Conservation (phyloP, 2,888 invertebrate genomes). For the Ligdia adustata region DNA sequence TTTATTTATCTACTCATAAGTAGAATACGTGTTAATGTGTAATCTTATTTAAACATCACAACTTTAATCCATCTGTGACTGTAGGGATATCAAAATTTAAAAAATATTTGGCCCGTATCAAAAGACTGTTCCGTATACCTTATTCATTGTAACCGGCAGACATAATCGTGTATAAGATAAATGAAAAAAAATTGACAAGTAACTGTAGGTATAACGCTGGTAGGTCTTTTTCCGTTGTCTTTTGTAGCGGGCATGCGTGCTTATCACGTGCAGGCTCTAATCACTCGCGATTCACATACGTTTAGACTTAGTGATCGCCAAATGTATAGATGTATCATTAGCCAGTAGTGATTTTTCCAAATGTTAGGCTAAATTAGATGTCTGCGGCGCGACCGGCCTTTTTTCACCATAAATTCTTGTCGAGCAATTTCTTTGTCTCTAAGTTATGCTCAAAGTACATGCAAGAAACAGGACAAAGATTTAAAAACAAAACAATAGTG, state of each 20-base stretch:
- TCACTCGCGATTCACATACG: constrained; percentile 62
- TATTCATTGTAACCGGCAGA: constrained; percentile 74
- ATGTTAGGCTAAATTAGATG: constrained; percentile 78
- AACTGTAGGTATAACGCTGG: constrained; percentile 66
- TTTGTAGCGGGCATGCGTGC: constrained; percentile 21
- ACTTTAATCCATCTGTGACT: constrained; percentile 73
- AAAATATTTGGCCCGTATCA: constrained; percentile 86
- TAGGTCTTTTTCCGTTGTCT: constrained; percentile 60
- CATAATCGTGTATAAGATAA: constrained; percentile 66
- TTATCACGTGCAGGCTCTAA: constrained; percentile 17
- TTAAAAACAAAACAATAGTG: too few species aligned
- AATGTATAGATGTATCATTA: constrained; percentile 82
- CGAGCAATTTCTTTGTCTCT: background rate
- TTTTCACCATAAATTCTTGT: background rate
- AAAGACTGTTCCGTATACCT: constrained; percentile 89
- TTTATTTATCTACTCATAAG: constrained; percentile 51
- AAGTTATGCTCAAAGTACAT: background rate
- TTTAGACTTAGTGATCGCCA: constrained; percentile 80
- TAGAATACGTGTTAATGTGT: constrained; percentile 57
- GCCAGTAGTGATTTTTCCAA: constrained; percentile 82
- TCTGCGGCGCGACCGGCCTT: constrained; percentile 59
- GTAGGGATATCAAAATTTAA: constrained; percentile 77
- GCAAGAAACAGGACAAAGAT: too few species aligned
- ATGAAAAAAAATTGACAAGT: constrained; percentile 49
- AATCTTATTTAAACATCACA: constrained; percentile 65